phyloP scores from a whole-genome alignment of 2,797 vertebrate genomes.

The Anableps anableps region DNA sequence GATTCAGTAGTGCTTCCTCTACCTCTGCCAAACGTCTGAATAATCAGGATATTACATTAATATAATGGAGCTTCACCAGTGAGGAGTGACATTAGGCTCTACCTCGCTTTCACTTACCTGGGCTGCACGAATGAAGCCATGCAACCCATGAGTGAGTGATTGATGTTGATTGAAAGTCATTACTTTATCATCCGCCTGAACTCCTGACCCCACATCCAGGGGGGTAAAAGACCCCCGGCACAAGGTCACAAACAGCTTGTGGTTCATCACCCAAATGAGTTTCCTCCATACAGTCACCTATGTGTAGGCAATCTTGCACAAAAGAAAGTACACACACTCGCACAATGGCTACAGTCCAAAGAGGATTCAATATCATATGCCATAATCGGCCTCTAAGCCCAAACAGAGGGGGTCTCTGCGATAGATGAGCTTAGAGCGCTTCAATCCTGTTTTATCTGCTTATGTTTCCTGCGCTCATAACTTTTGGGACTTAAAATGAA shows the following conservation, averaged over 20 bases:
- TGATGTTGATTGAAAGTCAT: slow-evolving; percentile 74
- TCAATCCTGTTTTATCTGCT: slow-evolving; percentile 73
- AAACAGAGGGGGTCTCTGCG: slow-evolving; percentile 59
- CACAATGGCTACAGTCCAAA: slow-evolving; percentile 65
- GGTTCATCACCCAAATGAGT: slow-evolving; percentile 42
- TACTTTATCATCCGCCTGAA: slow-evolving; percentile 68
- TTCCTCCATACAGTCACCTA: slow-evolving; percentile 24
- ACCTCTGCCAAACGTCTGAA: slow-evolving; percentile 44
- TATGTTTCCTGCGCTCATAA: slow-evolving; percentile 70
- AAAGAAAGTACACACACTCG: slow-evolving; percentile 42
- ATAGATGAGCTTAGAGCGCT: slow-evolving; percentile 66
- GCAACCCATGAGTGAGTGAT: slow-evolving; percentile 62
- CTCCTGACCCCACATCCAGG: slow-evolving; percentile 66
- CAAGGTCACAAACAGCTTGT: slow-evolving; percentile 44
- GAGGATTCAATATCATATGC: slow-evolving; percentile 80
- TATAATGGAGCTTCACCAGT: slow-evolving; percentile 56
- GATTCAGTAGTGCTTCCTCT: slow-evolving; percentile 40
- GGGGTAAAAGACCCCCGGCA: slow-evolving; percentile 40
- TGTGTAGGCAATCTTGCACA: slow-evolving; percentile 24
- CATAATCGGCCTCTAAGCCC: slow-evolving; percentile 74
- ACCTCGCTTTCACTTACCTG: slow-evolving; percentile 49
- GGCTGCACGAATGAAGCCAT: slow-evolving; percentile 53
- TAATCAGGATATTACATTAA: slow-evolving; percentile 77
- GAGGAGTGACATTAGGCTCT: slow-evolving; percentile 43
- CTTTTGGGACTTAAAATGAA: slow-evolving; percentile 62